Evolutionary conservation across 2,888 invertebrate species (phyloP), one percentile per base, ranked within the genome.

Genomic region (Suillia variegata): DNA sequence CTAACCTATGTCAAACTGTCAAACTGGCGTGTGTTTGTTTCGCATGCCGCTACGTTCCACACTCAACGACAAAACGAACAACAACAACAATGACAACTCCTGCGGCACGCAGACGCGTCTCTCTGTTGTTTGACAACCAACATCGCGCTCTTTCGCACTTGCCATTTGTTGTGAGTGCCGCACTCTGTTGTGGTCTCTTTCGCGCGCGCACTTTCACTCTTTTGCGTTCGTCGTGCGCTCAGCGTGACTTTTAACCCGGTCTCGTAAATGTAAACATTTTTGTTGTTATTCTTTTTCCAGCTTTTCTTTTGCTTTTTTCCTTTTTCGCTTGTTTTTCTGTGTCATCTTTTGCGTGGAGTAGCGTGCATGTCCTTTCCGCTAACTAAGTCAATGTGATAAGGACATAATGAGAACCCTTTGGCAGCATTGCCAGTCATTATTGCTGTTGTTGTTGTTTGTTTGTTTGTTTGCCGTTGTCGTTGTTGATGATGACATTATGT

Each of bases 211-310:
- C 31, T 55, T 13, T 38, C 13, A 13, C 38, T 8, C 38, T 45
- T 20, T 38, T 50, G 24, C 45, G 10, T 38, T 4, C 38, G 26
- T 26, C 6, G 26, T 6, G 26, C 10, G 15, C n/a, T 38, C 38
- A 38, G 6, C 38, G 6, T 26, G 26, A 38, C n/a, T 38, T 38
- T 38, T 18, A 50, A 56, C 56, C 56, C 56, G 49, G 56, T 56
- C 49, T 56, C 17, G 31, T 49, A 33, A 56, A 56, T 50, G 56
- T 56, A 56, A 56, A 56, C 56, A 56, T 49, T 0, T 47, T 10
- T 47, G 6, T 38, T n/a, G 13, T 38, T 13, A 31, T 31, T 12
- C n/a, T n/a, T n/a, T n/a, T n/a, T n/a, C n/a, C n/a, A n/a, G n/a
- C n/a, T n/a, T 33, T 33, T 10, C 33, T 13, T 33, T 33, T 10